These are phyloP conservation scores for Recurvirostra avosetta DNA, from an alignment of 2,113 vertebrate species.

Conservation along the genomic window DNA sequence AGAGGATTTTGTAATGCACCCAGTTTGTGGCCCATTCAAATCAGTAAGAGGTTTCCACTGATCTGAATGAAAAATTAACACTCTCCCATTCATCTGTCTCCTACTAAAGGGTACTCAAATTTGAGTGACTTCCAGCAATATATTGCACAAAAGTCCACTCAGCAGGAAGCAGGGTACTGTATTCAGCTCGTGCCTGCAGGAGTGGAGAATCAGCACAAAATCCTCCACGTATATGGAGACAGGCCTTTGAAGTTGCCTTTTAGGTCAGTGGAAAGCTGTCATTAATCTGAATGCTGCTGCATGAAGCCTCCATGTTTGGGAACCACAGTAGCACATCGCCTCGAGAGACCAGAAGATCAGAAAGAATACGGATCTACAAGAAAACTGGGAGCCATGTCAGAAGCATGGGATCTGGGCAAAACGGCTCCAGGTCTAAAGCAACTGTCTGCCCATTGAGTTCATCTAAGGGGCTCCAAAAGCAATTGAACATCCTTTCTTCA, in stretches of 20 bases:
- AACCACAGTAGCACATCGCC: background rate
- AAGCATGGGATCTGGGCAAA: background rate
- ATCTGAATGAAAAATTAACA: background rate
- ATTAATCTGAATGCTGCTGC: background rate
- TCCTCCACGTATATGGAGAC: accelerated
- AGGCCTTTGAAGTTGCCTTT: background rate
- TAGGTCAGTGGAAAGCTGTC: background rate
- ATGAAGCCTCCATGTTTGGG: background rate
- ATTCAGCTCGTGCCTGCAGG: background rate
- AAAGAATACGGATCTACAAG: background rate
- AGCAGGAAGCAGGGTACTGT: background rate
- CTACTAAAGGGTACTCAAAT: background rate
- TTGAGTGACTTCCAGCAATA: background rate
- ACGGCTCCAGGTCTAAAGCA: background rate
- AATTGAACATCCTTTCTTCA: background rate
- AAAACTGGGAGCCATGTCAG: background rate
- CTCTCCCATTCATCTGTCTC: background rate
- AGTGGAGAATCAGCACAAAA: background rate
- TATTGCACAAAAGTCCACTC: background rate
- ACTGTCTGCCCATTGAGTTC: background rate
- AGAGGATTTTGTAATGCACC: background rate
- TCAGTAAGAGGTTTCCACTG: background rate
- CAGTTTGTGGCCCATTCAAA: background rate
- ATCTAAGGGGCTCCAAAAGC: background rate
- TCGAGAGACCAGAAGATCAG: background rate